phyloP scores from a whole-genome alignment of 2,113 vertebrate genomes.

The Sisor rabdophorus region DNA sequence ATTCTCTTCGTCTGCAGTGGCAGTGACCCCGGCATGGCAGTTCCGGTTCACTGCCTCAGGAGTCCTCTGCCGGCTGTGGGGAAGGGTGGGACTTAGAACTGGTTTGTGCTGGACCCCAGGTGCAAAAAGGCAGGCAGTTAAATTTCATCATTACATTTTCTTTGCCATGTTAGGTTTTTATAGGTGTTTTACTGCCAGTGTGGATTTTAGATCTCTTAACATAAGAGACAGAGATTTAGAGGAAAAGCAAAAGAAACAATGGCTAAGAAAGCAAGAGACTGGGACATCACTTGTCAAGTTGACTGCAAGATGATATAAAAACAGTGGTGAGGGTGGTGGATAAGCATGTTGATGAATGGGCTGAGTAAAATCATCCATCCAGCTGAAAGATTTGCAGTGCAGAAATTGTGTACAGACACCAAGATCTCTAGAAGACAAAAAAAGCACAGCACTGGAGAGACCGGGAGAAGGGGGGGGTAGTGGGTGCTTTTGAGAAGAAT shows the following conservation, averaged over 20 bases:
- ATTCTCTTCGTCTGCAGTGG: conserved; percentile 67
- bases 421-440: conserved; percentile 60
- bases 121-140: conserved; percentile 74
- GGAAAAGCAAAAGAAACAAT: conserved; percentile 41
- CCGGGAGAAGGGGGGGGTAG: conserved; percentile 8
- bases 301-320: conserved; percentile 77
- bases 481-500: conserved; percentile 57
- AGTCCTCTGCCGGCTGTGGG: conserved; percentile 47
- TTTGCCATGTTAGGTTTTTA: conserved; percentile 72
- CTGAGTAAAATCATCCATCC: conserved; percentile 73
- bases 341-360: conserved; percentile 76
- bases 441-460: neutral
- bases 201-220: conserved; percentile 67
- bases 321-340: conserved; percentile 69
- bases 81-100: conserved; percentile 47
- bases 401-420: conserved; percentile 70
- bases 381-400: conserved; percentile 70
- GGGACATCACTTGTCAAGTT: conserved; percentile 73
- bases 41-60: conserved; percentile 70
- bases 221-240: conserved; percentile 62
- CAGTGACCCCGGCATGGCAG: conserved; percentile 70
- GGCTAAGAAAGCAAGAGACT: conserved; percentile 27
- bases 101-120: conserved; percentile 66
- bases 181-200: conserved; percentile 70
- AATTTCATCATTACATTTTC: conserved; percentile 81